Evolutionary conservation across 2,797 vertebrate species (phyloP).

Genomic region (Thamnophis elegans): DNA sequence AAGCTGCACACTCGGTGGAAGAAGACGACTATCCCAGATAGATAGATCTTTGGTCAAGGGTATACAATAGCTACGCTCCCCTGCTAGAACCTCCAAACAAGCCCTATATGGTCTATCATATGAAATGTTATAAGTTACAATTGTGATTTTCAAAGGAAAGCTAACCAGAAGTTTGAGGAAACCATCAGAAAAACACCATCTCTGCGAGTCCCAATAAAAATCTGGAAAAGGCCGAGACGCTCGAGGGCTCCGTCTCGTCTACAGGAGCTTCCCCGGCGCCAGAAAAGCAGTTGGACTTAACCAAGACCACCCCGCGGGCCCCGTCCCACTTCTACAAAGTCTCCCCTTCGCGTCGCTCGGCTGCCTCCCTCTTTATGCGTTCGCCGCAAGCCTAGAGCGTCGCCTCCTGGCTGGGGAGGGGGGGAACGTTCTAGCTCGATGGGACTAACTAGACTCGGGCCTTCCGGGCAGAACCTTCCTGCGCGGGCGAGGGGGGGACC

Average conservation of each 20-base stretch:
- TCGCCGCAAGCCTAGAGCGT: not conserved
- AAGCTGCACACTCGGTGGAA: too few species aligned
- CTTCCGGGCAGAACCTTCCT: not conserved
- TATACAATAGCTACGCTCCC: too few species aligned
- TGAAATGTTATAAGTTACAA: not conserved
- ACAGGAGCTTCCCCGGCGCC: not conserved
- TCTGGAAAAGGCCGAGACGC: fast-evolving
- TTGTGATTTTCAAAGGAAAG: not conserved
- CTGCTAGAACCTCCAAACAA: too few species aligned
- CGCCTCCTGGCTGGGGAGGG: too few species aligned
- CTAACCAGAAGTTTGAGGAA: not conserved
- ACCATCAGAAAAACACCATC: not conserved
- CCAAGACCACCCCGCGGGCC: too few species aligned
- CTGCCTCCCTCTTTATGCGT: not conserved
- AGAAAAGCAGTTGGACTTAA: not conserved
- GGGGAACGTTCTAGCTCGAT: not conserved
- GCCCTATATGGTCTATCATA: not conserved
- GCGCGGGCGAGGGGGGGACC: too few species aligned
- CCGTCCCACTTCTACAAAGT: not conserved
- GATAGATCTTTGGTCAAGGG: too few species aligned
- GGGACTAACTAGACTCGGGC: not conserved
- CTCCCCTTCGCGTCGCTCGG: not conserved
- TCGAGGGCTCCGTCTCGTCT: not conserved
- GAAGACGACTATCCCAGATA: too few species aligned
- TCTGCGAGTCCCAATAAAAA: not conserved